phyloP scores from a whole-genome alignment of 2,888 invertebrate genomes.

The Pterobdella sp. region DNA sequence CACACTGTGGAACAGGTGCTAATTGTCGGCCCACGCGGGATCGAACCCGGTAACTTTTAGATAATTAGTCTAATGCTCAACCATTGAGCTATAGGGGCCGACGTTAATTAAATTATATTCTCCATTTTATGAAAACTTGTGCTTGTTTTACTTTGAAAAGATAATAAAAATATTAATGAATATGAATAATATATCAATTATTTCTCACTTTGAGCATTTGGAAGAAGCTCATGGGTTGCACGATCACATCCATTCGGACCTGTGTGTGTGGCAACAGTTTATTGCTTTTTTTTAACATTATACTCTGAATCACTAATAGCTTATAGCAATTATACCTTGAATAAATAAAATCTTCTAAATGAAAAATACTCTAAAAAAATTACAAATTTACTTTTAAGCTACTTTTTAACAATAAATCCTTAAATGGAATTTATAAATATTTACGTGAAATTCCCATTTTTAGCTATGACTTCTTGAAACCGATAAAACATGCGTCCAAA shows the following conservation, averaged over 20 bases:
- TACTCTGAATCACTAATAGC: too few relatives aligned
- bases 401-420: not conserved
- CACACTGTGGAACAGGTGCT: too few relatives aligned
- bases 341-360: not conserved
- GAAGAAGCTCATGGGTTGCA: conserved; percentile 29
- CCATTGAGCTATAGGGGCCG: too few relatives aligned
- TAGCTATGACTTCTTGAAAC: not conserved
- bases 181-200: too few relatives aligned
- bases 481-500: conserved; percentile 1
- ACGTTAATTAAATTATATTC: too few relatives aligned
- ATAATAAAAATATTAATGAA: too few relatives aligned
- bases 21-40: too few relatives aligned
- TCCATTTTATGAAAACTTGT: too few relatives aligned
- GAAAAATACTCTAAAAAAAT: not conserved
- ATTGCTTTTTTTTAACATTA: too few relatives aligned
- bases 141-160: too few relatives aligned
- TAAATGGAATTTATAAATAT: not conserved
- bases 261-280: conserved; percentile 16
- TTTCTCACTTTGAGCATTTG: conserved; percentile 34
- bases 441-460: not conserved
- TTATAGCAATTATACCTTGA: not conserved
- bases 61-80: too few relatives aligned
- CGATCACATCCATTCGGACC: conserved; percentile 34
- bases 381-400: not conserved
- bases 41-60: too few relatives aligned